Evolutionary conservation across 2,888 invertebrate genomes (phyloP), one percentile per base, ranked within the genome.

Genomic region (Muschampia plurimacula): DNA sequence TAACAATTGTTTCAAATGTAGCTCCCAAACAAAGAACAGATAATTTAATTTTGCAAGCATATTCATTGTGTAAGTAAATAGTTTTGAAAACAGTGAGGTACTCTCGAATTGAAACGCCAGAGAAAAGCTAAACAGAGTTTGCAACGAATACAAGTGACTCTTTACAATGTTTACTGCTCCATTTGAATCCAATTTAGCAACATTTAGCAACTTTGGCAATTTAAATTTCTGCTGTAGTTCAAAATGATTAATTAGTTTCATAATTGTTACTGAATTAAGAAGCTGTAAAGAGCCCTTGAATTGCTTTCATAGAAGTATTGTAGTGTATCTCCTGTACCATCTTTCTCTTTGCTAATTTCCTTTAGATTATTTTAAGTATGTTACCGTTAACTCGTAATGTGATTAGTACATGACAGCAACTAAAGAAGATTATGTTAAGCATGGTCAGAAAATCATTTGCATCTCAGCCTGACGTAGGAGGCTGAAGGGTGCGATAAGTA

Each of bases 11-110:
- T 74, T 81, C 84, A 85, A 86, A 82, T 83, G 80, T 77, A 81
- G 76, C 86, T 86, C 82, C 83, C 83, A 83, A 83, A 86, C 84
- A 87, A 81, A 84, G 75, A 88, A 87, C 84, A 87, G 80, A 80
- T 82, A 84, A 81, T 84, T 79, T 78, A 86, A 82, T 81, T 83
- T 84, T 85, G 92, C 91, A 92, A 92, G 92, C 93, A 89, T 83
- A 85, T 80, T 79, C 77, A 75, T 84, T 79, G 85, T 87, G 85
- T 88, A 81, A 80, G 80, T 85, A 89, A 80, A 86, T 72, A 78
- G 82, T 79, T 81, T 83, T 73, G 76, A 82, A 89, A 87, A 87
- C 82, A 82, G 89, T 89, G 88, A 85, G 72, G 81, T 72, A 82
- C 78, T 80, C 76, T 76, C 79, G 78, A 81, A 75, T 81, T 57